Base-by-base conservation (phyloP, 2,888 invertebrate species). In the Diarsia dahlii region DNA sequence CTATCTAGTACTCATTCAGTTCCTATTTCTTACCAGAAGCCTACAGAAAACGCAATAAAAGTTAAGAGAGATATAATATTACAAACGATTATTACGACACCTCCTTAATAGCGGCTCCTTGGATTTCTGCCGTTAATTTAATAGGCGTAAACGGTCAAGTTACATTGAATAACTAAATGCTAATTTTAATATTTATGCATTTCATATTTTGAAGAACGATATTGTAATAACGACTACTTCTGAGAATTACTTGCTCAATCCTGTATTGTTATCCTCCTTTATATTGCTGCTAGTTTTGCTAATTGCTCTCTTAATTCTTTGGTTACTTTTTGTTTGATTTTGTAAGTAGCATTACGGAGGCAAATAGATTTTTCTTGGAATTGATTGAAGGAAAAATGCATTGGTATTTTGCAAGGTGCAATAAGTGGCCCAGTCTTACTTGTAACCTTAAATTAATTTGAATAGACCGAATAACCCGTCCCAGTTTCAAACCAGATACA, bases 131-230 rank as follows among this genome's bases (percentile, higher is more conserved):
- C 79, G 89, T 84, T 89, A 89, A 91, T 89, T 89, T 91, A 93
- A 91, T 90, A 92, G 85, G 85, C 90, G 89, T 90, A 89, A 89
- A 90, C 85, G 88, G 82, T 91, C 88, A 87, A 81, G 77, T 92
- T 91, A 89, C 92, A 89, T 67, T 81, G 80, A 77, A 78, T 83
- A 82, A 82, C 74, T 73, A 77, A 83, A 84, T 72, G 74, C 79
- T 73, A 80, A 84, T 85, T 88, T 89, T 80, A 74, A 68, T 83
- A 79, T 76, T 76, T 34, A 64, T 79, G 50, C 58, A 74, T 78
- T 87, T 81, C 76, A 74, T 81, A 84, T 80, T 86, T 79, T 76
- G 18, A 73, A 69, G 71, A 76, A 50, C 28, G 20, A 15, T 73
- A 64, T 75, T 78, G 65, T 71, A 76, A 48, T 54, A 60, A 23